A percentile compares a stretch with the other conserved stretches of the same genome.
phyloP scores from a whole-genome alignment of 1,140 invertebrate species.

The Hyphantria cunea region DNA sequence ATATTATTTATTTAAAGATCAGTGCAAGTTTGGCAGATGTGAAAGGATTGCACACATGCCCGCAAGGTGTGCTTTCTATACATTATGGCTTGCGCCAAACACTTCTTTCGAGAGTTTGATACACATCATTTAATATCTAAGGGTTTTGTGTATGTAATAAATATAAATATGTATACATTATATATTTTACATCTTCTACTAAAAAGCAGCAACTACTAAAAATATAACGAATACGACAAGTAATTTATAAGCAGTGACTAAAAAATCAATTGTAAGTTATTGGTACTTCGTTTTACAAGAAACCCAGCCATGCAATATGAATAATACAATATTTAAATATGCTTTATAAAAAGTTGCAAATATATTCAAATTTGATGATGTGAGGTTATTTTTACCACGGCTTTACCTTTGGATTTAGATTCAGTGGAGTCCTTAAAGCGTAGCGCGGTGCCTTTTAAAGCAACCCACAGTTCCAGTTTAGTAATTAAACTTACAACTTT shows the following conservation, averaged over 20 bases:
- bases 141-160: too few species aligned
- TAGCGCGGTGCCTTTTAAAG: conserved; percentile 65
- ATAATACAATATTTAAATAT: conserved; percentile 16
- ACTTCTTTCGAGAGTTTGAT: conserved; percentile 36
- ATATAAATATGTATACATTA: too few species aligned
- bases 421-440: conserved; percentile 41
- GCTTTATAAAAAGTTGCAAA: conserved; percentile 5
- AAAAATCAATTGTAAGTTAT: conserved; percentile 1
- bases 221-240: too few species aligned
- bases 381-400: conserved; percentile 25
- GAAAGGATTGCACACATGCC: conserved; percentile 79
- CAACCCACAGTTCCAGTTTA: conserved; percentile 65
- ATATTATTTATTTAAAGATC: conserved; percentile 80
- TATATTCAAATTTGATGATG: conserved; percentile 10
- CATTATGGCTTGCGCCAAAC: conserved; percentile 70
- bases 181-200: too few species aligned
- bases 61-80: conserved; percentile 62
- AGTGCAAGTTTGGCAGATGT: conserved; percentile 77
- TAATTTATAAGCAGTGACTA: conserved; percentile 37
- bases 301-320: background rate
- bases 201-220: too few species aligned
- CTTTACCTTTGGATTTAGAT: conserved; percentile 21
- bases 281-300: background rate
- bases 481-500: conserved; percentile 79
- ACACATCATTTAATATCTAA: too few species aligned